Evolutionary conservation across 2,888 invertebrate genomes (phyloP).

Genomic region (Meloe dianella): DNA sequence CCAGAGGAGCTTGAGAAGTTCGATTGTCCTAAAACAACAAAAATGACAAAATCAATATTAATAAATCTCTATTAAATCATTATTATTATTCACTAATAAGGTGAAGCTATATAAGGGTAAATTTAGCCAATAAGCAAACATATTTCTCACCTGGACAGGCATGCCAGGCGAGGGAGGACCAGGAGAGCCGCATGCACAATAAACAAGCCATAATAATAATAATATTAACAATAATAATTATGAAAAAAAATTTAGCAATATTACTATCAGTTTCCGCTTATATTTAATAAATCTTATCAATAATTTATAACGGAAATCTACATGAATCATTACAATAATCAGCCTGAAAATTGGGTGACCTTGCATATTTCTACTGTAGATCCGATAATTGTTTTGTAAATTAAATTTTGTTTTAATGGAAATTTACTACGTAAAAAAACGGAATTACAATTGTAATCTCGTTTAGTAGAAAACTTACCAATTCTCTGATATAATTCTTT

Average conservation of each 20-base stretch:
- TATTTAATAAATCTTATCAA: background rate
- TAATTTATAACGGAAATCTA: background rate
- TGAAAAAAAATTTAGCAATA: background rate
- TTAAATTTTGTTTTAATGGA: background rate
- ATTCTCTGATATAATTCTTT: slow-evolving; percentile 78
- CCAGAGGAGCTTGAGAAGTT: slow-evolving; percentile 87
- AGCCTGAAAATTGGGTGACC: slow-evolving; percentile 12
- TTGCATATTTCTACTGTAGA: slow-evolving; percentile 9
- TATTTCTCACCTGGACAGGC: slow-evolving; percentile 60
- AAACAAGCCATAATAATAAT: slow-evolving; percentile 58
- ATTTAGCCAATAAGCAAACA: slow-evolving; percentile 21
- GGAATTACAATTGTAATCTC: background rate
- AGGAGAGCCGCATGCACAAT: slow-evolving; percentile 68
- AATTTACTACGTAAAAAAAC: background rate
- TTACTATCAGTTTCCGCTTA: background rate
- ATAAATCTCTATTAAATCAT: background rate
- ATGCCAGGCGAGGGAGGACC: slow-evolving; percentile 59
- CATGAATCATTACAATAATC: slow-evolving; percentile 11
- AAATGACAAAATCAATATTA: background rate
- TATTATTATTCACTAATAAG: background rate
- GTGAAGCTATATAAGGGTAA: background rate
- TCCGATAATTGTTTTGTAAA: background rate
- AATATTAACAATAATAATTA: slow-evolving; percentile 9
- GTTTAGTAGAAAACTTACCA: slow-evolving; percentile 65
- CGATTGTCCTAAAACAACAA: slow-evolving; percentile 76